phyloP scores from a whole-genome alignment of 2,888 invertebrate species.

The Plutella xylostella region DNA sequence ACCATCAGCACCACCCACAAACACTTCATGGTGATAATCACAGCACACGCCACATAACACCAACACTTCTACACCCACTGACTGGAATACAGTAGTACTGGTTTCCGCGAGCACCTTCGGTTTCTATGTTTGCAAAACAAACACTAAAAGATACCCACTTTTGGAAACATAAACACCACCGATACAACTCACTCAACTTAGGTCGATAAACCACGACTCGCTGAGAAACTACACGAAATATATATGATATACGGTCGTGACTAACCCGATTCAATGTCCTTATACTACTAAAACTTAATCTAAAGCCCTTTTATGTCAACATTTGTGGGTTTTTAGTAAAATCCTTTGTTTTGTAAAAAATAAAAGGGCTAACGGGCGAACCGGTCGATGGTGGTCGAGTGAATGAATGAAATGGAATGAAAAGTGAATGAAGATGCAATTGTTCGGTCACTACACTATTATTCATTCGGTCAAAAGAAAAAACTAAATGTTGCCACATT shows the following conservation, averaged over 20 bases:
- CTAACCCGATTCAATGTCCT: neutral
- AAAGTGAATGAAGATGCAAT: neutral
- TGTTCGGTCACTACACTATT: neutral
- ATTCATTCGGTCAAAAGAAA: neutral
- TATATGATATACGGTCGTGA: too few species aligned
- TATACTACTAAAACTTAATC: slow-evolving; percentile 19
- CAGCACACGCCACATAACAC: slow-evolving; percentile 17
- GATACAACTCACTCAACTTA: slow-evolving; percentile 42
- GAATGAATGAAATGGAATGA: slow-evolving; percentile 15
- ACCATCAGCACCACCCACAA: neutral
- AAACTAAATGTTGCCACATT: neutral
- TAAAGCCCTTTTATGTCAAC: slow-evolving; percentile 34
- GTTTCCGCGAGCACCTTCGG: slow-evolving; percentile 17
- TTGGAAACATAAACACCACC: slow-evolving; percentile 51
- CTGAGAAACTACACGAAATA: neutral
- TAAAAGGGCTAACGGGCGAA: slow-evolving; percentile 5
- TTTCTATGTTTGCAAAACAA: slow-evolving; percentile 11
- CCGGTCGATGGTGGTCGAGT: slow-evolving; percentile 22
- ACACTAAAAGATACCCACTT: slow-evolving; percentile 39
- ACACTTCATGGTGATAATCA: slow-evolving; percentile 17
- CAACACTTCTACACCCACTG: slow-evolving; percentile 23
- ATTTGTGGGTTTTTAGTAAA: slow-evolving; percentile 33
- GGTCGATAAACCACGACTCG: slow-evolving; percentile 28
- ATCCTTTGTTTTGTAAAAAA: slow-evolving; percentile 26
- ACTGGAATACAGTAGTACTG: slow-evolving; percentile 21